Conservation (phyloP, 2,797 vertebrate genomes). For the Mionectes olivaceus region DNA sequence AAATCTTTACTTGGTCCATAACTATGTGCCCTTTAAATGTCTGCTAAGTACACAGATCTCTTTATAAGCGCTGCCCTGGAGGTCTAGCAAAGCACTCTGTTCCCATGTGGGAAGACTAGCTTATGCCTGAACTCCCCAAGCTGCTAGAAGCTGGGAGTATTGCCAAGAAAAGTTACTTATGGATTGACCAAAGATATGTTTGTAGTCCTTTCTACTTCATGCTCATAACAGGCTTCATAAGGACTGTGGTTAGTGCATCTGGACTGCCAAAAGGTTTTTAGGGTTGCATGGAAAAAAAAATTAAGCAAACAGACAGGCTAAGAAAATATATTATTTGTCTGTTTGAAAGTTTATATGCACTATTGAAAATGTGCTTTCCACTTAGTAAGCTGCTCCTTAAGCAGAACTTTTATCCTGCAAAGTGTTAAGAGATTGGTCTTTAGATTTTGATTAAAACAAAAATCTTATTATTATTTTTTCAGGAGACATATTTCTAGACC, state of each 20-base stretch:
- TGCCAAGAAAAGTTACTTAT: slow-evolving; percentile 52
- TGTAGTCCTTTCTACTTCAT: slow-evolving; percentile 52
- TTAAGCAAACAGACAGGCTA: slow-evolving; percentile 58
- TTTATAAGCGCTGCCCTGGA: neutral
- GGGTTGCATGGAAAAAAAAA: slow-evolving; percentile 61
- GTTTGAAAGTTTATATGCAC: slow-evolving; percentile 30
- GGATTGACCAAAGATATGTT: slow-evolving; percentile 41
- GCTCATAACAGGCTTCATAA: slow-evolving; percentile 72
- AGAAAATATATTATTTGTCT: slow-evolving; percentile 59
- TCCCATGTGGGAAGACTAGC: neutral
- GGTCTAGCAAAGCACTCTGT: neutral
- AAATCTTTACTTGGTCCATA: neutral
- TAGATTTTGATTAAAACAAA: neutral
- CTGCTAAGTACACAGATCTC: neutral
- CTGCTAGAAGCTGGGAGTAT: slow-evolving; percentile 15
- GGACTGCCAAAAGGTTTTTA: slow-evolving; percentile 60
- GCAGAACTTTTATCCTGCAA: neutral
- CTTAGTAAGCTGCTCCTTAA: slow-evolving; percentile 31
- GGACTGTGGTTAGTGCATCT: slow-evolving; percentile 65
- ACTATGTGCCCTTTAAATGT: neutral
- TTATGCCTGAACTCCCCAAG: neutral
- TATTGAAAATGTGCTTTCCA: neutral
- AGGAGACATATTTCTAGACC: neutral
- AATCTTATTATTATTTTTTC: neutral
- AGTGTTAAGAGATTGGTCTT: neutral